Conservation (phyloP, 1,140 invertebrate genomes). For the Gonatopus flavifemur region DNA sequence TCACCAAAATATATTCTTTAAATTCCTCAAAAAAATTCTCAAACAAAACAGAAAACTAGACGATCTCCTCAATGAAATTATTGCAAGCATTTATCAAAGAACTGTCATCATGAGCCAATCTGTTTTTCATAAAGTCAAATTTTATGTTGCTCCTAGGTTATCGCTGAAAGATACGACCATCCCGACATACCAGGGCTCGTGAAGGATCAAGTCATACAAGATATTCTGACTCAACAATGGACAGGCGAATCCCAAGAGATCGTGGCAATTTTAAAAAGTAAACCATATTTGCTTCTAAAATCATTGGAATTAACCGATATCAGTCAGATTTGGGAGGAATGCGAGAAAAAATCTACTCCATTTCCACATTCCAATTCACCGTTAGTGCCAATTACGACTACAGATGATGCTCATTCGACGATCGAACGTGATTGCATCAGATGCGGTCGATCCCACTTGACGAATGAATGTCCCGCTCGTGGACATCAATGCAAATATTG, state of each 20-base stretch:
- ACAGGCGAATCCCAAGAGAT: background rate
- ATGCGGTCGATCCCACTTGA: slow-evolving; percentile 10
- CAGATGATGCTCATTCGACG: background rate
- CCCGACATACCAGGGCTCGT: slow-evolving; percentile 6
- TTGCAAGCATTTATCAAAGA: too few relatives aligned
- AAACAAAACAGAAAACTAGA: too few relatives aligned
- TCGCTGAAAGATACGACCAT: slow-evolving; percentile 15
- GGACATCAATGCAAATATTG: slow-evolving; percentile 14
- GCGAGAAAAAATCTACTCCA: background rate
- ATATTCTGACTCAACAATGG: slow-evolving; percentile 11
- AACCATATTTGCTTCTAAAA: slow-evolving; percentile 1
- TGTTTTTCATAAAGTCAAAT: too few relatives aligned
- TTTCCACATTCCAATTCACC: too few relatives aligned
- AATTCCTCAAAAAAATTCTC: too few relatives aligned
- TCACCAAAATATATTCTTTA: too few relatives aligned
- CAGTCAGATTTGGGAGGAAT: slow-evolving; percentile 12
- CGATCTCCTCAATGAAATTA: too few relatives aligned
- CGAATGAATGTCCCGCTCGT: slow-evolving; percentile 11
- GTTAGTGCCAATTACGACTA: background rate
- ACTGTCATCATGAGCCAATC: too few relatives aligned
- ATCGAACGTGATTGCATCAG: slow-evolving; percentile 4
- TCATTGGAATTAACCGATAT: slow-evolving; percentile 8
- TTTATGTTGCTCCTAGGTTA: too few relatives aligned
- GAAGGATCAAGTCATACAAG: slow-evolving; percentile 20
- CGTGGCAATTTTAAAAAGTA: slow-evolving; percentile 2